Conservation (phyloP, 2,113 vertebrate species). For the Scomber japonicus region DNA sequence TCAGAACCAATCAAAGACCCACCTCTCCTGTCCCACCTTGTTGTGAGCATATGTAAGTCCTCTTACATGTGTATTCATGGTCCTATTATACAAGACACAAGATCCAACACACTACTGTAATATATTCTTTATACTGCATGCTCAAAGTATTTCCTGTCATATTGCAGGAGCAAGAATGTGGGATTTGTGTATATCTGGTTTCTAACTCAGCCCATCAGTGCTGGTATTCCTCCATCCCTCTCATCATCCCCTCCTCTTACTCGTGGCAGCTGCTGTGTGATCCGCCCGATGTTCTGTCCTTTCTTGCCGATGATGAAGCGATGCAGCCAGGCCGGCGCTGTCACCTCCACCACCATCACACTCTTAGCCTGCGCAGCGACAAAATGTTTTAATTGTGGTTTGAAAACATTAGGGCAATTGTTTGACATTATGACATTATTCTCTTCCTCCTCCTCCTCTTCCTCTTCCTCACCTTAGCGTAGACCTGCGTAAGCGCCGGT, state of each 20-base stretch:
- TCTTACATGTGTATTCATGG: neutral
- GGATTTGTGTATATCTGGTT: neutral
- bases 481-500: slow-evolving; percentile 85
- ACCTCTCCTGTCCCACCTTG: neutral
- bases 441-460: no score
- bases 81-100: neutral
- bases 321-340: slow-evolving; percentile 87
- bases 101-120: neutral
- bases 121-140: neutral
- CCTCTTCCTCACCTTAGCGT: slow-evolving; percentile 82
- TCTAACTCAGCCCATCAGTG: neutral
- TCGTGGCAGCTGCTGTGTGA: slow-evolving; percentile 86
- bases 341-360: slow-evolving; percentile 85
- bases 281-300: slow-evolving; percentile 87
- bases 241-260: slow-evolving; percentile 59
- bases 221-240: neutral
- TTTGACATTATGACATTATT: no score
- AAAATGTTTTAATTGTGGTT: neutral
- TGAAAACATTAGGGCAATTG: no score
- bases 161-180: neutral
- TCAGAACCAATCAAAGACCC: neutral
- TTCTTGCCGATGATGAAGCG: slow-evolving; percentile 90
- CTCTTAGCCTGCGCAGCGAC: slow-evolving; percentile 82
- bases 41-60: neutral
- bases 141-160: neutral